Conservation (phyloP, 1,140 invertebrate genomes). For the Pinna nobilis region DNA sequence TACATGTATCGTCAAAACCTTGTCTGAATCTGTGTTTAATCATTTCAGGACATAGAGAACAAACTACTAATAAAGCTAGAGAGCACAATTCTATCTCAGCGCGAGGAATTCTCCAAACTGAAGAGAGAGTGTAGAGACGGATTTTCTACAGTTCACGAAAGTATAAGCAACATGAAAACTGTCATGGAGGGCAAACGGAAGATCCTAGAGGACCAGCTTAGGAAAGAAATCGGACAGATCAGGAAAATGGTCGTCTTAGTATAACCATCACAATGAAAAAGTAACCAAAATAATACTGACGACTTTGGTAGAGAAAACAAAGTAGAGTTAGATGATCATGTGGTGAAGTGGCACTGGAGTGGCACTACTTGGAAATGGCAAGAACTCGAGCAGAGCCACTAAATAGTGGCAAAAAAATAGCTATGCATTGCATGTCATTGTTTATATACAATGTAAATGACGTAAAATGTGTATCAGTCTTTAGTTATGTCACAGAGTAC, state of each 20-base stretch:
- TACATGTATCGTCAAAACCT: not conserved
- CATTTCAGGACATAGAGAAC: constrained; percentile 60
- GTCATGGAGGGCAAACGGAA: constrained; percentile 72
- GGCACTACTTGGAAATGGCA: too few species aligned
- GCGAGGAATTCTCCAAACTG: constrained; percentile 66
- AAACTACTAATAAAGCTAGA: constrained; percentile 62
- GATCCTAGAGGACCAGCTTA: constrained; percentile 71
- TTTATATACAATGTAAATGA: too few species aligned
- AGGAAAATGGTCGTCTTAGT: constrained; percentile 62
- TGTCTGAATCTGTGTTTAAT: not conserved
- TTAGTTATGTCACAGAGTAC: too few species aligned
- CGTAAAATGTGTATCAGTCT: too few species aligned
- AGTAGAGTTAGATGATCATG: too few species aligned
- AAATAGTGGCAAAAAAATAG: too few species aligned
- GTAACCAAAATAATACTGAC: too few species aligned
- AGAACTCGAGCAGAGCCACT: too few species aligned
- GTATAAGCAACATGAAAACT: constrained; percentile 72
- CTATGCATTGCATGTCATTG: too few species aligned
- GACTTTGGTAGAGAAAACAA: too few species aligned
- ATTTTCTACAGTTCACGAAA: constrained; percentile 72
- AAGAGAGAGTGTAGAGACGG: constrained; percentile 70
- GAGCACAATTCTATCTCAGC: constrained; percentile 48
- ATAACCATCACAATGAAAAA: too few species aligned
- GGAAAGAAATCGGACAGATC: constrained; percentile 72
- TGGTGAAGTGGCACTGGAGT: too few species aligned